A percentile compares a stretch with the other conserved stretches of the same genome.
Evolutionary conservation across 2,888 invertebrate species (phyloP).

Genomic region (Drosophila niveifrons): DNA sequence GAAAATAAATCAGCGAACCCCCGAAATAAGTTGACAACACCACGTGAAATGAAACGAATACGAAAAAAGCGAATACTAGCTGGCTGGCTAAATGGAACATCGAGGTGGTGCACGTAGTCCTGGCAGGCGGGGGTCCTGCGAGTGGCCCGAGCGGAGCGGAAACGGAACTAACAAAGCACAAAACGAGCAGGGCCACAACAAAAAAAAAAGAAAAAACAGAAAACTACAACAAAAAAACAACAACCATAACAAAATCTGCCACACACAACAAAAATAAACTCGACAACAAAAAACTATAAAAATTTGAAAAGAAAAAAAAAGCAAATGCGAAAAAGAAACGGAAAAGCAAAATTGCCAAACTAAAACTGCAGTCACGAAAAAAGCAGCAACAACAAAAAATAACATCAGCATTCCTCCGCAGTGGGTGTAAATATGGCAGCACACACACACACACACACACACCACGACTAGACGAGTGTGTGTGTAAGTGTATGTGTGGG

Average conservation of each 20-base stretch:
- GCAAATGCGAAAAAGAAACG: constrained; percentile 47
- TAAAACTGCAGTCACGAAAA: constrained; percentile 75
- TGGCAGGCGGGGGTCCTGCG: constrained; percentile 19
- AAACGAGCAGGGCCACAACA: constrained; percentile 62
- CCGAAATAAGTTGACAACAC: constrained; percentile 76
- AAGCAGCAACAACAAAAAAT: constrained; percentile 16
- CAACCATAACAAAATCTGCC: neutral
- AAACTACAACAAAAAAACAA: neutral
- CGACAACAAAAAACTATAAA: constrained; percentile 26
- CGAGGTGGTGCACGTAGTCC: constrained; percentile 24
- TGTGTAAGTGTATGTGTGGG: neutral
- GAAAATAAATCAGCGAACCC: constrained; percentile 74
- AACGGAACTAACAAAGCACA: constrained; percentile 81
- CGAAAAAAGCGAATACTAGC: constrained; percentile 29
- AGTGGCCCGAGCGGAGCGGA: constrained; percentile 57
- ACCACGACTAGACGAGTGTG: constrained; percentile 22
- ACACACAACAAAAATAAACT: constrained; percentile 26
- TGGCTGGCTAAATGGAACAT: constrained; percentile 52
- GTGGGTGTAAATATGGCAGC: constrained; percentile 44
- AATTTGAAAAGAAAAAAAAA: constrained; percentile 22
- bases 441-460: constrained; percentile 33
- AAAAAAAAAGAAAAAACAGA: constrained; percentile 46
- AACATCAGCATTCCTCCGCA: constrained; percentile 1
- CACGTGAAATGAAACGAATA: constrained; percentile 66
- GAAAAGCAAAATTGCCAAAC: constrained; percentile 80